Base-by-base conservation (phyloP, 2,797 vertebrate species). In the Staurois parvus region DNA sequence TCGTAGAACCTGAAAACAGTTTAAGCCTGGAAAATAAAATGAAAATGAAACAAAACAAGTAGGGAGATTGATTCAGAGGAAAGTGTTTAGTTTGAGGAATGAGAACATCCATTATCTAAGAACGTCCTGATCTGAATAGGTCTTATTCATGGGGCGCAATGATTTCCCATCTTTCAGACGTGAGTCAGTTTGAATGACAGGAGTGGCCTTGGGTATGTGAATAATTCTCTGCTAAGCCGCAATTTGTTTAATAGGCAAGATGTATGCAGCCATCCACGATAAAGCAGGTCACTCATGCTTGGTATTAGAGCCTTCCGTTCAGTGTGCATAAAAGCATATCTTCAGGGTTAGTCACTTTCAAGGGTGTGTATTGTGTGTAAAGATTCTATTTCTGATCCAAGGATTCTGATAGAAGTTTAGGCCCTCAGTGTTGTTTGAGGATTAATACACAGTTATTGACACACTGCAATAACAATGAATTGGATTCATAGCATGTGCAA, bases 201-300 rank as follows among this genome's bases (percentile, higher is more conserved):
- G 79, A 86, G 73, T 83, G 85, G 85, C 80, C 85, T 86, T 86
- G 85, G 79, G 85, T 86, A 80, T 86, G 79, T 86, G 85, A 86
- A 86, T 86, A 83, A 86, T 86, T 86, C 74, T 82, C 67, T 83
- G 74, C 79, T 77, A 86, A 86, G 85, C 85, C 42, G 68, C 85
- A 86, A 86, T 86, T 86, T 86, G 68, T 86, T 86, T 86, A 86
- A 86, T 83, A 86, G 75, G 85, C 73, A 42, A 86, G 85, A 86
- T 86, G 85, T 83, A 86, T 82, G 85, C 85, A 86, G 67, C 85
- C 85, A 86, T 82, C 85, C 85, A 86, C 85, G 82, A 86, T 86
- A 86, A 86, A 86, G 85, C 85, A 83, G 85, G 85, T 86, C 85
- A 83, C 74, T 73, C 79, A 73, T 64, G 79, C 79, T 86, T 75